Evolutionary conservation across 1,140 invertebrate species (phyloP).

Genomic region (Drosophila ambigua): DNA sequence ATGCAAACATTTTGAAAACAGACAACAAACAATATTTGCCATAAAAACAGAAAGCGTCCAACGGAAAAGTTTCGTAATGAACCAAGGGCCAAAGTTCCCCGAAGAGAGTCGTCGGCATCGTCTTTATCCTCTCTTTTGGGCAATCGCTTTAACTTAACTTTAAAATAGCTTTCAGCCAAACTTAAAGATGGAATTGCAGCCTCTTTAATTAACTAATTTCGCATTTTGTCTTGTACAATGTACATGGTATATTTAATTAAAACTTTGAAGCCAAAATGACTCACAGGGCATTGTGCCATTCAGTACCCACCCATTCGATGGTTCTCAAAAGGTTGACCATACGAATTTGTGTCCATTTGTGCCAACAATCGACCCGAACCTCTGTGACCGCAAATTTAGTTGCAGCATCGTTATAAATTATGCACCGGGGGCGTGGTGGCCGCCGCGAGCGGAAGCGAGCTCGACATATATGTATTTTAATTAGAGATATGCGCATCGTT

Average conservation of each 20-base stretch:
- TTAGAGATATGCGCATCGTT: slow-evolving; percentile 43
- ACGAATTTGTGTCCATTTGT: slow-evolving; percentile 62
- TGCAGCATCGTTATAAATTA: slow-evolving; percentile 68
- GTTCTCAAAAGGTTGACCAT: slow-evolving; percentile 49
- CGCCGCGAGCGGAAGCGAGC: slow-evolving; percentile 39
- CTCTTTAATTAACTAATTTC: slow-evolving; percentile 64
- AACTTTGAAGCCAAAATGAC: slow-evolving; percentile 49
- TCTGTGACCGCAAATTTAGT: slow-evolving; percentile 70
- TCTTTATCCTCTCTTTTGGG: neutral
- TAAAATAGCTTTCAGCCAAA: slow-evolving; percentile 30
- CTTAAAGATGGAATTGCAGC: slow-evolving; percentile 5
- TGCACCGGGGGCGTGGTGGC: neutral
- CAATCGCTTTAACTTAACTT: slow-evolving; percentile 31
- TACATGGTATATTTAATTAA: slow-evolving; percentile 60
- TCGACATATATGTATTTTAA: slow-evolving; percentile 57
- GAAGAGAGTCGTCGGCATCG: slow-evolving; percentile 1
- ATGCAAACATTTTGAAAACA: slow-evolving; percentile 69
- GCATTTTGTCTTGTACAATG: neutral
- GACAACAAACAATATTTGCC: slow-evolving; percentile 72
- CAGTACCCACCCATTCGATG: slow-evolving; percentile 32
- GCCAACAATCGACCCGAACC: slow-evolving; percentile 40
- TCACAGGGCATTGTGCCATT: slow-evolving; percentile 14
- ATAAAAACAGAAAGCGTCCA: slow-evolving; percentile 60
- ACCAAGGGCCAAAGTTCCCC: slow-evolving; percentile 38
- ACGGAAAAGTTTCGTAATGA: slow-evolving; percentile 54